A percentile compares a stretch with the other conserved stretches of the same genome.
These are phyloP conservation scores for Potorous gilbertii DNA, from an alignment of 2,797 vertebrate species.

Conservation along the genomic window DNA sequence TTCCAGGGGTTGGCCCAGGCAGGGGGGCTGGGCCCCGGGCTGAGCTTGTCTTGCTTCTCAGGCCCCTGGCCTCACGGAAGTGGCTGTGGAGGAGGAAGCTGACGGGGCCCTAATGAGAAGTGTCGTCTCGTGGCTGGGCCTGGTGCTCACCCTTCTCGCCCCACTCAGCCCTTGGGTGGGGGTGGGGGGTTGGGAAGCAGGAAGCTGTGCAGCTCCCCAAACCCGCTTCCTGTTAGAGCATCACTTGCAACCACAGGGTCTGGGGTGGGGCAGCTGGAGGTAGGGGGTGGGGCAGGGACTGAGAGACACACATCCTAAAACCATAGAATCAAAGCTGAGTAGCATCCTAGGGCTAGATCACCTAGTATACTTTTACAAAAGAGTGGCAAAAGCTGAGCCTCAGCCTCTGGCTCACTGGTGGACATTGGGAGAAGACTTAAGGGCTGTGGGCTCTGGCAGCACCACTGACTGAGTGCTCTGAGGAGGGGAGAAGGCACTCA, in stretches of 20 bases:
- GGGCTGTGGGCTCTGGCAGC: slow-evolving; percentile 46
- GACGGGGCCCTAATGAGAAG: slow-evolving; percentile 44
- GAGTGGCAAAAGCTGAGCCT: slow-evolving; percentile 32
- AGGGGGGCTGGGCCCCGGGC: slow-evolving; percentile 64
- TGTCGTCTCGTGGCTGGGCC: slow-evolving; percentile 73
- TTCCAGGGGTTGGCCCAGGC: slow-evolving; percentile 53
- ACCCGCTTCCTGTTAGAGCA: slow-evolving; percentile 83
- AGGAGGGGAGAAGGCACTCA: background rate
- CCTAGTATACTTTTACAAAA: background rate
- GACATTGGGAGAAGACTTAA: slow-evolving; percentile 67
- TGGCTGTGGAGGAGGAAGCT: slow-evolving; percentile 68
- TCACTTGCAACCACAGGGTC: slow-evolving; percentile 82
- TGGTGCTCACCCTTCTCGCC: slow-evolving; percentile 65
- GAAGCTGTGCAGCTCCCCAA: slow-evolving; percentile 80
- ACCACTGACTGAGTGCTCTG: background rate
- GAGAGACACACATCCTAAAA: background rate
- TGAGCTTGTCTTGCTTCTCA: slow-evolving; percentile 47
- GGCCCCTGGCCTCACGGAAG: slow-evolving; percentile 61
- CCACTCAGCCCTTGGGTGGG: slow-evolving; percentile 41
- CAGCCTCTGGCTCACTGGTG: slow-evolving; percentile 59
- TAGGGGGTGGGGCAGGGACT: background rate
- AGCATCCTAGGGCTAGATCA: background rate
- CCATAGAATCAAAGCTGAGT: background rate
- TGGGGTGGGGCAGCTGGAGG: slow-evolving; percentile 69
- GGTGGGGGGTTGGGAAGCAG: slow-evolving; percentile 74